Evolutionary conservation across 1,140 invertebrate species (phyloP).

Genomic region (Pogonus chalceus): DNA sequence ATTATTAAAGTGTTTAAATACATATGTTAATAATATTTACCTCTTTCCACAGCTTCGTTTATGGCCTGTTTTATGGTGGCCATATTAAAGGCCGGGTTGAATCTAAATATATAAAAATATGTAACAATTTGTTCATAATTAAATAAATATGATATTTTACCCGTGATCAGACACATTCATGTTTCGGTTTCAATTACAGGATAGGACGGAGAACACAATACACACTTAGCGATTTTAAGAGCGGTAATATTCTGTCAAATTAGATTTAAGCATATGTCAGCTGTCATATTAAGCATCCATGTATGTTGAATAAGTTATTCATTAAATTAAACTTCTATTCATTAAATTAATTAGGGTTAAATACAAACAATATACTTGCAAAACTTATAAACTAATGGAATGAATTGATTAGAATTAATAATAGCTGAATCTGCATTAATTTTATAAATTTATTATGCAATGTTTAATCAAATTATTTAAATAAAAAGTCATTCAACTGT

Average conservation of each 20-base stretch:
- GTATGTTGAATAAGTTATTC: no score
- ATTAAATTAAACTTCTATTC: no score
- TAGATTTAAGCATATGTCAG: neutral
- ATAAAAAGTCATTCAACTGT: no score
- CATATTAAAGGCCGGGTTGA: conserved; percentile 83
- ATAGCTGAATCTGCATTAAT: no score
- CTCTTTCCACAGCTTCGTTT: conserved; percentile 85
- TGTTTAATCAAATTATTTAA: no score
- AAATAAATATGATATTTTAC: conserved; percentile 50
- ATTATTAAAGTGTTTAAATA: neutral
- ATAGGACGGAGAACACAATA: neutral
- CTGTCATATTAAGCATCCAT: neutral
- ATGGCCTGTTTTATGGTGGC: conserved; percentile 86
- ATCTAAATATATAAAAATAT: conserved; percentile 64
- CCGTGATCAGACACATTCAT: conserved; percentile 73
- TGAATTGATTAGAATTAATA: no score
- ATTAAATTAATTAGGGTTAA: no score
- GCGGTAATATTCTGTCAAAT: neutral
- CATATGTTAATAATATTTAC: conserved; percentile 35
- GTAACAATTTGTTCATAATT: no score
- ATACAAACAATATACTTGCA: no score
- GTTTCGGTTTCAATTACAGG: conserved; percentile 25
- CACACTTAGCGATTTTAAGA: conserved; percentile 1
- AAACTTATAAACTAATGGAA: no score
- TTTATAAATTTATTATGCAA: no score